Conservation (phyloP, 2,113 vertebrate genomes). For the Rostratula benghalensis region DNA sequence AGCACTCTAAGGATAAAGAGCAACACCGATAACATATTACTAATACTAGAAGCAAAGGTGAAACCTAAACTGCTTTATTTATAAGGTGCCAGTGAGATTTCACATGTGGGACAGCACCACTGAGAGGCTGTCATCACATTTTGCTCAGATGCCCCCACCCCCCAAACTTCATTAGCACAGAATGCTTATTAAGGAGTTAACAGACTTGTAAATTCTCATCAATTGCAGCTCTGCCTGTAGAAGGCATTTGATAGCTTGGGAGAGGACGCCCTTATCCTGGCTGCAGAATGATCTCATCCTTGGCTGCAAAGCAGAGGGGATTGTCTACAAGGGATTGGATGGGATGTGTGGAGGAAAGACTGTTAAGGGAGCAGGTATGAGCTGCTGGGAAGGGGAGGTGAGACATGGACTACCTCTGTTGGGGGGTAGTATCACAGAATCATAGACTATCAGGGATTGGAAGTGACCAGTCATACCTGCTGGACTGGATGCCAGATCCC, state of each 20-base stretch:
- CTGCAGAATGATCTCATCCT: neutral
- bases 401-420: neutral
- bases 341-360: neutral
- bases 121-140: neutral
- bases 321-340: accelerated
- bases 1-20: neutral
- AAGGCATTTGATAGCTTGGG: neutral
- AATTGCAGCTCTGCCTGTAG: neutral
- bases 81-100: neutral
- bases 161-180: accelerated
- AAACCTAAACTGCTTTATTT: neutral
- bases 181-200: neutral
- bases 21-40: neutral
- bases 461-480: too few relatives aligned
- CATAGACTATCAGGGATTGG: too few relatives aligned
- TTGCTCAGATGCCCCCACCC: too few relatives aligned
- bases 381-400: neutral
- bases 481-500: neutral
- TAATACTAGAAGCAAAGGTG: neutral
- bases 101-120: neutral
- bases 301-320: neutral
- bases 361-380: neutral
- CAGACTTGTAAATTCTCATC: neutral
- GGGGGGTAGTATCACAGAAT: too few relatives aligned
- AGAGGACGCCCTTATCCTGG: neutral